These are phyloP conservation scores for Eurystomus glaucurus DNA, from an alignment of 2,797 vertebrate genomes.

Conservation along the genomic window DNA sequence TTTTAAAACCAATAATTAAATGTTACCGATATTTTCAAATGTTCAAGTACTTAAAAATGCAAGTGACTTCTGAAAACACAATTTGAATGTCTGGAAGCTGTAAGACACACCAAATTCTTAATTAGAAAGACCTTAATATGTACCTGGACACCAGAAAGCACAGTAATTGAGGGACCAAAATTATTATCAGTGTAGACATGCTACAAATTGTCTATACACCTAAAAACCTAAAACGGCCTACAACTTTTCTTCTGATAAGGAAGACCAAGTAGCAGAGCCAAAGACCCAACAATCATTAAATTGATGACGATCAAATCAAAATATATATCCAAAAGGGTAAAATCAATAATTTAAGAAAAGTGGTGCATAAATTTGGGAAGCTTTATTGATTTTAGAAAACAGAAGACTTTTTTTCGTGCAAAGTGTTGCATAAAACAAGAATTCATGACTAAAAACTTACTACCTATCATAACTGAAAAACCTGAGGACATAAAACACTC, in stretches of 20 bases:
- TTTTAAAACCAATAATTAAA: background rate
- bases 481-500: background rate
- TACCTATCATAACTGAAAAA: background rate
- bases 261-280: background rate
- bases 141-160: background rate
- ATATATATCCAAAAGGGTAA: background rate
- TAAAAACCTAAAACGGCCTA: background rate
- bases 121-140: background rate
- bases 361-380: fast-evolving
- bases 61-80: background rate
- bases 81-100: background rate
- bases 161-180: background rate
- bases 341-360: background rate
- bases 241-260: background rate
- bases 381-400: background rate
- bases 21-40: background rate
- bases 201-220: background rate
- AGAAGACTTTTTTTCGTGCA: background rate
- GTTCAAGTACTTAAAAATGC: background rate
- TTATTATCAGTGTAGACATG: background rate
- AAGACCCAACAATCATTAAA: background rate
- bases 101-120: background rate
- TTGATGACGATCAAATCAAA: background rate
- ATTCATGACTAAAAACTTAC: background rate
- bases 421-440: background rate